Evolutionary conservation across 2,113 vertebrate species (phyloP).

Genomic region (Poeciliopsis turrubarensis): DNA sequence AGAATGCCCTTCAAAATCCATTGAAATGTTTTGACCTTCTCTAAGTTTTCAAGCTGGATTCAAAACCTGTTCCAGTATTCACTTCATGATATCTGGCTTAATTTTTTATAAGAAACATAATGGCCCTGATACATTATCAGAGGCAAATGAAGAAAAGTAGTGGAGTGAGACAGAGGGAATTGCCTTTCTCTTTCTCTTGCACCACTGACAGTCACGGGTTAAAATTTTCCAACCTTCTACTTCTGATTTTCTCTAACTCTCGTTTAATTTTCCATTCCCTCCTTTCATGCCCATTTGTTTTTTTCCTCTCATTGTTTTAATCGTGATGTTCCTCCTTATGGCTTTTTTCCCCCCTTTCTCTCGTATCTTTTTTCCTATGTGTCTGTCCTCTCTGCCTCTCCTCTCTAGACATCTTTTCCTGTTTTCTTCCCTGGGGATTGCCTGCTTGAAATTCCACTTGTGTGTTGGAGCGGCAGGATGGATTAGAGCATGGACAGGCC

Average conservation of each 20-base stretch:
- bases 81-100: slow-evolving; percentile 52
- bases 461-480: slow-evolving; percentile 81
- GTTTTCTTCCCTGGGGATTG: slow-evolving; percentile 59
- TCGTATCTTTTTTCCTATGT: slow-evolving; percentile 58
- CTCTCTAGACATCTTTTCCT: slow-evolving; percentile 62
- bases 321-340: slow-evolving; percentile 31
- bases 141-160: slow-evolving; percentile 91
- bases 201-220: slow-evolving; percentile 18
- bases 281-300: slow-evolving; percentile 20
- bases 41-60: slow-evolving; percentile 57
- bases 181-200: slow-evolving; percentile 76
- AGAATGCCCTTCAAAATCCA: neutral
- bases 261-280: slow-evolving; percentile 15
- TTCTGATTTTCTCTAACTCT: slow-evolving; percentile 11
- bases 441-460: slow-evolving; percentile 84
- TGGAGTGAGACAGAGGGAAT: slow-evolving; percentile 87
- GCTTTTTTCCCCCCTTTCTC: slow-evolving; percentile 20
- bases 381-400: slow-evolving; percentile 20
- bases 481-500: slow-evolving; percentile 90
- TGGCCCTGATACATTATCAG: slow-evolving; percentile 89
- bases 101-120: slow-evolving; percentile 80
- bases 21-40: slow-evolving; percentile 32
- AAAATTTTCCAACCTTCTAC: slow-evolving; percentile 32
- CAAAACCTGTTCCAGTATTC: slow-evolving; percentile 61
- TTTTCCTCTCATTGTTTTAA: slow-evolving; percentile 32